Conservation (phyloP, 2,797 vertebrate genomes). For the Muscicapa striata region DNA sequence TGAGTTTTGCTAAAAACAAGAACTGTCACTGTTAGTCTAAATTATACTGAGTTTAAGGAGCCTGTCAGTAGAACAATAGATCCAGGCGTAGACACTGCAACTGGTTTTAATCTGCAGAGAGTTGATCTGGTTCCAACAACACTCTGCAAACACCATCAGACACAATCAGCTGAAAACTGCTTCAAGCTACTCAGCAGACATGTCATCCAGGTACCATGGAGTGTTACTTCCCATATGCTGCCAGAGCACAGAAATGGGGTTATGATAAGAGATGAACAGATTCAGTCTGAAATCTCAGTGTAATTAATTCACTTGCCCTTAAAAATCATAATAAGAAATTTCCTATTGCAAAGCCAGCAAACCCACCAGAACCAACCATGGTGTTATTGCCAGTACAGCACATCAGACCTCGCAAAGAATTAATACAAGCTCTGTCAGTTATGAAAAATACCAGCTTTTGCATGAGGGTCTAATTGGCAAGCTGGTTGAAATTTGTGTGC, state of each 20-base stretch:
- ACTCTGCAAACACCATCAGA: constrained; percentile 50
- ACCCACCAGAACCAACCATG: constrained; percentile 25
- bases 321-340: constrained; percentile 19
- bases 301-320: constrained; percentile 56
- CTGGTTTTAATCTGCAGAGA: constrained; percentile 56
- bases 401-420: constrained; percentile 41
- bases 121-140: constrained; percentile 35
- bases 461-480: background rate
- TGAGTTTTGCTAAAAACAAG: constrained; percentile 58
- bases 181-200: constrained; percentile 62
- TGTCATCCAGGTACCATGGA: constrained; percentile 65
- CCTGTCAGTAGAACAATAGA: constrained; percentile 53
- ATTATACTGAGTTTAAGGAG: constrained; percentile 27
- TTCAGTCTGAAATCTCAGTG: constrained; percentile 35
- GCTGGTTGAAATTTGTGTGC: background rate
- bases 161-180: constrained; percentile 57
- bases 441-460: constrained; percentile 20
- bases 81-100: constrained; percentile 23
- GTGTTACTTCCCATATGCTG: constrained; percentile 63
- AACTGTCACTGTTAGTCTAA: constrained; percentile 48
- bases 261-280: constrained; percentile 61
- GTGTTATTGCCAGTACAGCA: constrained; percentile 37
- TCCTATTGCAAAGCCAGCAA: constrained; percentile 18
- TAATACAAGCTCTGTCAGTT: constrained; percentile 40
- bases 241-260: constrained; percentile 34